Conservation (phyloP, 2,888 invertebrate genomes). For the Pachliopta kotzebuea region DNA sequence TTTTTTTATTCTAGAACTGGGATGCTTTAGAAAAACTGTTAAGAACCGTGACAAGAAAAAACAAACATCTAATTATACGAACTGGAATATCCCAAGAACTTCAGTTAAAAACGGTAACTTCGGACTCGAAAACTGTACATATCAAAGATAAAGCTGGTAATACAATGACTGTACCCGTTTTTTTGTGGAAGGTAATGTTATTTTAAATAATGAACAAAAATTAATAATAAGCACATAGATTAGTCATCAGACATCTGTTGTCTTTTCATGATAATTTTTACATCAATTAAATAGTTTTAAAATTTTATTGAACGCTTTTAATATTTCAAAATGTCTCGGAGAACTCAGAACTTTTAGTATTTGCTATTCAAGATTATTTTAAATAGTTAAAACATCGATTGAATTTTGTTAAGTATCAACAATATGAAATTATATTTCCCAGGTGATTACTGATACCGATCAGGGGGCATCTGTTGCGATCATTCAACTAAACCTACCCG, state of each 20-base stretch:
- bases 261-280: too few relatives aligned
- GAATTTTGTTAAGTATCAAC: background rate
- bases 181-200: slow-evolving; percentile 23
- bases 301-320: too few relatives aligned
- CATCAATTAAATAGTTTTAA: too few relatives aligned
- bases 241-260: too few relatives aligned
- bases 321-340: too few relatives aligned
- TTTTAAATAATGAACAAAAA: background rate
- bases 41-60: slow-evolving; percentile 28
- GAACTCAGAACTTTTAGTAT: too few relatives aligned
- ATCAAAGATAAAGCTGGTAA: slow-evolving; percentile 14
- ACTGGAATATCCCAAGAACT: slow-evolving; percentile 14
- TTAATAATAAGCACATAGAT: too few relatives aligned
- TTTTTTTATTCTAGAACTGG: slow-evolving; percentile 57
- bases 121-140: background rate
- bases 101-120: background rate
- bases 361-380: too few relatives aligned
- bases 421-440: slow-evolving; percentile 25
- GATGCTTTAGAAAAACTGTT: slow-evolving; percentile 45
- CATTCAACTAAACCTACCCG: slow-evolving; percentile 53
- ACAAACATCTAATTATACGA: background rate
- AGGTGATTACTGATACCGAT: slow-evolving; percentile 49
- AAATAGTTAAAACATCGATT: too few relatives aligned
- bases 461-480: slow-evolving; percentile 45
- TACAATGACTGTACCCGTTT: slow-evolving; percentile 6